phyloP scores from a whole-genome alignment of 2,113 vertebrate genomes.

The Corythaixoides concolor region DNA sequence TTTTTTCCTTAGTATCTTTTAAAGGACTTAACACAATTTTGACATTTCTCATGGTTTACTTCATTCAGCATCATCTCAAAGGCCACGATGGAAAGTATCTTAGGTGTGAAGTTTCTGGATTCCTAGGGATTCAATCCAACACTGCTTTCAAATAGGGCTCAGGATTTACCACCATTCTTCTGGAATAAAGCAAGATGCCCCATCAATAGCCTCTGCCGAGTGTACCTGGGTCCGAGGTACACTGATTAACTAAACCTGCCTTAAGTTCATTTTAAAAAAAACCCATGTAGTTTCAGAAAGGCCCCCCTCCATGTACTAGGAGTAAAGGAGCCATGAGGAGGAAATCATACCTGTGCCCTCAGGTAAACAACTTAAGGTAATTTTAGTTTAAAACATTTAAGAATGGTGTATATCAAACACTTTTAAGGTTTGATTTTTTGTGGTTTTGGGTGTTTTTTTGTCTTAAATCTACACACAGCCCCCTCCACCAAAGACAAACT shows the following conservation, averaged over 20 bases:
- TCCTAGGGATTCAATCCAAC: neutral
- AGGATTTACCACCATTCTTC: no score
- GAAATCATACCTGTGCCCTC: neutral
- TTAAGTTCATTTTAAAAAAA: neutral
- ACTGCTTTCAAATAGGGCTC: rapidly evolving
- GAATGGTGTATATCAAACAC: neutral
- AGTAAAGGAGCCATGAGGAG: neutral
- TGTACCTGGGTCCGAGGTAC: neutral
- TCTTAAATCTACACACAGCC: neutral
- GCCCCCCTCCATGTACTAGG: neutral
- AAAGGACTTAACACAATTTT: neutral
- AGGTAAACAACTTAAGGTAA: neutral
- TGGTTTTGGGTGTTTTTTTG: neutral
- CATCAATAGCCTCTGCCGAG: no score
- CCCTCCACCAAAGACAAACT: neutral
- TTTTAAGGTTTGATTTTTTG: neutral
- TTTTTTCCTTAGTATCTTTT: neutral
- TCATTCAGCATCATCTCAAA: neutral
- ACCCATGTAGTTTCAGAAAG: neutral
- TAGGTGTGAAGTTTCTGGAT: neutral
- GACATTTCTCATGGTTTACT: neutral
- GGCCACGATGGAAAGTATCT: rapidly evolving
- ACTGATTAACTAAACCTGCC: neutral
- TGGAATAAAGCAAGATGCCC: neutral
- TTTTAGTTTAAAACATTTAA: neutral